These are phyloP conservation scores for Isurus oxyrinchus DNA, from an alignment of 2,113 vertebrate genomes.

Conservation along the genomic window DNA sequence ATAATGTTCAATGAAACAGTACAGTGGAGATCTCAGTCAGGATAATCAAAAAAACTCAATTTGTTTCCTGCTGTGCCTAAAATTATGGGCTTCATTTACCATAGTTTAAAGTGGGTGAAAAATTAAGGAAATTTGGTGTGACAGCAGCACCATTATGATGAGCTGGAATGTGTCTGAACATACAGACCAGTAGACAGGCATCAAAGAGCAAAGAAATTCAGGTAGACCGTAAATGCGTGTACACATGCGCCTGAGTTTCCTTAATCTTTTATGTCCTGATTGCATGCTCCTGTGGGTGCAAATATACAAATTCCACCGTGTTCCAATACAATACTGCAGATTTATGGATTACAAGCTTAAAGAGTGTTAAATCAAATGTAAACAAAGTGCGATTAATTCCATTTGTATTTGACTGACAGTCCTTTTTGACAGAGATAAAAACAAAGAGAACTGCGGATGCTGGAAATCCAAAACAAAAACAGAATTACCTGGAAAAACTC, in stretches of 20 bases:
- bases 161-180: not conserved
- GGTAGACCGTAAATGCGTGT: not conserved
- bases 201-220: not conserved
- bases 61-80: not conserved
- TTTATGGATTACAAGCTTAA: not conserved
- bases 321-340: not conserved
- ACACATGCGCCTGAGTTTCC: not conserved
- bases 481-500: too few relatives aligned
- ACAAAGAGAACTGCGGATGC: too few relatives aligned
- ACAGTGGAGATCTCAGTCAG: not conserved
- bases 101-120: too few relatives aligned
- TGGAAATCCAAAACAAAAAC: too few relatives aligned
- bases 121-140: not conserved
- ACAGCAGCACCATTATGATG: not conserved
- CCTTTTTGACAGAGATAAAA: too few relatives aligned
- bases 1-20: not conserved
- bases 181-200: not conserved
- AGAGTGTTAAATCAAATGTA: not conserved
- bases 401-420: not conserved
- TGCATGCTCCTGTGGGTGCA: not conserved
- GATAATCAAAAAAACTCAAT: not conserved
- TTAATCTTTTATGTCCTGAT: not conserved
- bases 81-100: not conserved
- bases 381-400: not conserved
- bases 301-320: not conserved